Evolutionary conservation across 2,113 vertebrate species (phyloP).

Genomic region (Cheilinus undulatus): DNA sequence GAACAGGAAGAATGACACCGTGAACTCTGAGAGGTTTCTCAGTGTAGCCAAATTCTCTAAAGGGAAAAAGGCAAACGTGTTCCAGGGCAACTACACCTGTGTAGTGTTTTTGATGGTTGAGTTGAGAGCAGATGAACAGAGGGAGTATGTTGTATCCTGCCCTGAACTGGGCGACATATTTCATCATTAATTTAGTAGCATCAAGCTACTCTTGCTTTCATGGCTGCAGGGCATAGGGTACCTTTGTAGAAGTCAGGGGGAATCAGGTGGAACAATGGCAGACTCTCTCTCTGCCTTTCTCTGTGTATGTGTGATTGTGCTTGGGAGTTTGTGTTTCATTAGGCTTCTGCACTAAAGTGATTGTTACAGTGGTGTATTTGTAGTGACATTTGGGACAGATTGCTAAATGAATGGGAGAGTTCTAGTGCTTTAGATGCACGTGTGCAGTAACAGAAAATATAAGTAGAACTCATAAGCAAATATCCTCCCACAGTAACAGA

Average conservation of each 20-base stretch:
- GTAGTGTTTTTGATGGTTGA: neutral
- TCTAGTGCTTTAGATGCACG: neutral
- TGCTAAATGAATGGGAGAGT: neutral
- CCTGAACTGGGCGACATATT: conserved; percentile 18
- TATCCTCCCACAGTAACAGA: too few relatives aligned
- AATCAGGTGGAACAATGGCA: neutral
- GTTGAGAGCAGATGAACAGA: neutral
- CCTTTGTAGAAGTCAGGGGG: neutral
- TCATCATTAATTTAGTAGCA: conserved; percentile 38
- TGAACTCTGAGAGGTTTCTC: neutral
- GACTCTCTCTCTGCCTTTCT: neutral
- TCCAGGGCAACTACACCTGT: neutral
- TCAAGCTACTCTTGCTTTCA: neutral
- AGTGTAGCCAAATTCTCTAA: neutral
- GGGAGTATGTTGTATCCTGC: conserved; percentile 12
- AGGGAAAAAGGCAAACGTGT: neutral
- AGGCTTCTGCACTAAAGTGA: neutral
- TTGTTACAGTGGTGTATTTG: too few relatives aligned
- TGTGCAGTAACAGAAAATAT: neutral
- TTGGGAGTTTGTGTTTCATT: neutral
- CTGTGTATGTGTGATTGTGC: neutral
- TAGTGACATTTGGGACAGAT: neutral
- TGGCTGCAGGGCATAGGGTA: conserved; percentile 9
- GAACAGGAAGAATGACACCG: neutral
- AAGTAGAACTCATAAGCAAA: neutral